phyloP scores from a whole-genome alignment of 2,797 vertebrate genomes.

The Acrocephalus scirpaceus region DNA sequence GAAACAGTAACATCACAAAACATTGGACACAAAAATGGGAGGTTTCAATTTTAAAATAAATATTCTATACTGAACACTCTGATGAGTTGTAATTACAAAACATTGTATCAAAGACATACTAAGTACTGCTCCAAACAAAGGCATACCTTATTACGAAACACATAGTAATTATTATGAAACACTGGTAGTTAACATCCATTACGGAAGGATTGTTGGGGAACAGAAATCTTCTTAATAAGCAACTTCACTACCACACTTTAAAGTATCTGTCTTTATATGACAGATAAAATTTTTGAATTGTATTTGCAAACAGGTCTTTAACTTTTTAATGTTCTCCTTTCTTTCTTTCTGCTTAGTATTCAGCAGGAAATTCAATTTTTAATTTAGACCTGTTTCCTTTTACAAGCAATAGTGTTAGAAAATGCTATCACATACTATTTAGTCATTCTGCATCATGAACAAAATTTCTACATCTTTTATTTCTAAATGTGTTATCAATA shows the following conservation, averaged over 20 bases:
- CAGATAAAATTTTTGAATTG: background rate
- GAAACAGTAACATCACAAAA: background rate
- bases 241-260: background rate
- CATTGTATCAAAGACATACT: background rate
- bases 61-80: background rate
- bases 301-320: background rate
- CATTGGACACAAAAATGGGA: background rate
- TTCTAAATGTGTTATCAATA: background rate
- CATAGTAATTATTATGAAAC: background rate
- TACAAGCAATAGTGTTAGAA: background rate
- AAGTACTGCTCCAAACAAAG: background rate
- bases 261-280: background rate
- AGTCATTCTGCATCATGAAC: background rate
- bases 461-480: background rate
- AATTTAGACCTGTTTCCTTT: background rate
- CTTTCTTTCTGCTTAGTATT: background rate
- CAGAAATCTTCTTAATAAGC: background rate
- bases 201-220: background rate
- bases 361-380: background rate
- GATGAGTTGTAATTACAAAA: background rate
- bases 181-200: background rate
- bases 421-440: background rate
- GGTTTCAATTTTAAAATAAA: background rate
- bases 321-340: background rate
- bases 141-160: background rate